Evolutionary conservation across 2,113 vertebrate species (phyloP).

Genomic region (Anolis sagrei): DNA sequence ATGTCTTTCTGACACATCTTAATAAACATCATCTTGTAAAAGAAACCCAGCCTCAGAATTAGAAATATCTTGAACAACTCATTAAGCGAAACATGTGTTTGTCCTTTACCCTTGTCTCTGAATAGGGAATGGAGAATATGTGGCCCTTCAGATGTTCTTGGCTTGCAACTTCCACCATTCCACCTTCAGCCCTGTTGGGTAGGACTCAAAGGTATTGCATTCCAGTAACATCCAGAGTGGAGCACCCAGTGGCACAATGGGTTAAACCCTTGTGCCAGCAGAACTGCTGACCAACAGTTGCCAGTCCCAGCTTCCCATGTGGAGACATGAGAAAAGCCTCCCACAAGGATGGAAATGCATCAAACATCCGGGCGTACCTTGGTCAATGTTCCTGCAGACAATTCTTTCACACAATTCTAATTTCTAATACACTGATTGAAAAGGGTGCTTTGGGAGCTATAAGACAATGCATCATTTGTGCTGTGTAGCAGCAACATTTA

Average conservation of each 20-base stretch:
- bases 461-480: background rate
- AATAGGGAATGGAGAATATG: background rate
- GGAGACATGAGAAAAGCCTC: no score
- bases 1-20: fast-evolving
- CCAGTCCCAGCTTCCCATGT: no score
- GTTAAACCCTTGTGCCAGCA: no score
- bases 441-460: background rate
- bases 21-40: background rate
- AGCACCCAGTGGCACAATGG: no score
- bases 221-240: background rate
- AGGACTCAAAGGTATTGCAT: background rate
- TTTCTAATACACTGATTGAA: background rate
- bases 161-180: background rate
- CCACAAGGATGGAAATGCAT: no score
- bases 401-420: no score
- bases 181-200: background rate
- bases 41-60: background rate
- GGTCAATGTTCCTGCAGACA: no score
- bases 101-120: background rate
- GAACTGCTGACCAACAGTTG: no score
- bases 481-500: background rate
- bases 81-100: background rate
- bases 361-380: no score
- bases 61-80: background rate
- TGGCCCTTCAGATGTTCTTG: background rate